These are phyloP conservation scores for Yponomeuta plumbellus DNA, from an alignment of 2,888 invertebrate species.

Conservation along the genomic window DNA sequence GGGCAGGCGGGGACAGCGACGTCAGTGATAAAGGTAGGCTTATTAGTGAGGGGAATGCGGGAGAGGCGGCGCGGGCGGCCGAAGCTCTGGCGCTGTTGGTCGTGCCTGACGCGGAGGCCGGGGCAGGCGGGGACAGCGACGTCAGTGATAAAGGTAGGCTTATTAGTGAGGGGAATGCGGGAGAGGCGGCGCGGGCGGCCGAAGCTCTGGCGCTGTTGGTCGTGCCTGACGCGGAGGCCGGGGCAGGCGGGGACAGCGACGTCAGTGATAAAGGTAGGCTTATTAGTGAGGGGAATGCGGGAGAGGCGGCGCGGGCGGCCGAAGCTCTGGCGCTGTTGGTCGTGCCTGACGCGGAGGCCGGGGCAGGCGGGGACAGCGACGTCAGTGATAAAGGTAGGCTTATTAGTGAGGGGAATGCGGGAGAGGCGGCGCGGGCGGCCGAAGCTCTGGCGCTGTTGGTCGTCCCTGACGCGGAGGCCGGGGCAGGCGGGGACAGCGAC, in stretches of 20 bases:
- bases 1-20: not conserved
- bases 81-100: no score
- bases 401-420: no score
- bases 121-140: not conserved
- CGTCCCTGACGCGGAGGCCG: constrained; percentile 42
- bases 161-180: constrained; percentile 33
- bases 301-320: constrained; percentile 43
- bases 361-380: no score
- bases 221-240: not conserved
- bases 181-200: constrained; percentile 29
- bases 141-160: not conserved
- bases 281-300: no score
- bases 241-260: not conserved
- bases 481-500: no score
- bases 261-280: not conserved
- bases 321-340: constrained; percentile 55
- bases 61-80: constrained; percentile 29
- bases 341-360: constrained; percentile 42
- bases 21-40: not conserved
- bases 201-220: no score
- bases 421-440: constrained; percentile 43
- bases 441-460: constrained; percentile 55
- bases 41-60: constrained; percentile 33
- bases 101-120: not conserved
- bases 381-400: no score